These are phyloP conservation scores for Pachydiplax longipennis DNA, from an alignment of 2,888 invertebrate species.

Conservation along the genomic window DNA sequence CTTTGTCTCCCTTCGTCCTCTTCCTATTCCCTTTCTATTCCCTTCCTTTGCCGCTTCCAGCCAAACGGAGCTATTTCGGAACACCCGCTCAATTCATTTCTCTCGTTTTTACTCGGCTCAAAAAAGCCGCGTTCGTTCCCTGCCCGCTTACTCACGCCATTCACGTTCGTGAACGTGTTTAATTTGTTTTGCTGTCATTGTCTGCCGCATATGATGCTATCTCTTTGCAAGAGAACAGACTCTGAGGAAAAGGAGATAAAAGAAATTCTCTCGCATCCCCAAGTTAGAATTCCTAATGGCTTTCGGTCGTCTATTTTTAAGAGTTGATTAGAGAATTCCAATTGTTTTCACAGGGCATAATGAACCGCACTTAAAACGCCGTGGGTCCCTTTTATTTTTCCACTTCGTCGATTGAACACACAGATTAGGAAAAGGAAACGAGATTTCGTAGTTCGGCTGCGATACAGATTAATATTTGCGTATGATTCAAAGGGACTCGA, in stretches of 20 bases:
- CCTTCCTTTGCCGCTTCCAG: not conserved
- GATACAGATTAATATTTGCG: too few relatives aligned
- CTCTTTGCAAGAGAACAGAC: not conserved
- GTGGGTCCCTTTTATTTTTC: too few relatives aligned
- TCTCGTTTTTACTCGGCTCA: not conserved
- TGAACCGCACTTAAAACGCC: not conserved
- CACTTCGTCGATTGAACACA: too few relatives aligned
- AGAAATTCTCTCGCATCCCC: not conserved
- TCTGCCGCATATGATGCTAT: not conserved
- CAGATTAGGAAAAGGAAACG: too few relatives aligned
- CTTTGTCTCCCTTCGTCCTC: too few relatives aligned
- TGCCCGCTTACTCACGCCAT: not conserved
- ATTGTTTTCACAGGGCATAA: not conserved
- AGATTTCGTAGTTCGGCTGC: too few relatives aligned
- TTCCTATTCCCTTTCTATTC: not conserved
- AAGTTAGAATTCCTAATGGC: not conserved
- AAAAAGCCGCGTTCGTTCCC: not conserved
- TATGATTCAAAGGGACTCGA: too few relatives aligned
- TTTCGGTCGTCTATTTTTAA: not conserved
- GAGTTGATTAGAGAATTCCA: not conserved
- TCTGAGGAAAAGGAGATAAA: not conserved
- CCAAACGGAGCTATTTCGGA: not conserved
- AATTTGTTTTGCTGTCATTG: not conserved
- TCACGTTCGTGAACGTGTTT: not conserved
- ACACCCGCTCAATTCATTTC: not conserved